Base-by-base conservation (phyloP, 2,888 invertebrate species). In the Antitype chi region DNA sequence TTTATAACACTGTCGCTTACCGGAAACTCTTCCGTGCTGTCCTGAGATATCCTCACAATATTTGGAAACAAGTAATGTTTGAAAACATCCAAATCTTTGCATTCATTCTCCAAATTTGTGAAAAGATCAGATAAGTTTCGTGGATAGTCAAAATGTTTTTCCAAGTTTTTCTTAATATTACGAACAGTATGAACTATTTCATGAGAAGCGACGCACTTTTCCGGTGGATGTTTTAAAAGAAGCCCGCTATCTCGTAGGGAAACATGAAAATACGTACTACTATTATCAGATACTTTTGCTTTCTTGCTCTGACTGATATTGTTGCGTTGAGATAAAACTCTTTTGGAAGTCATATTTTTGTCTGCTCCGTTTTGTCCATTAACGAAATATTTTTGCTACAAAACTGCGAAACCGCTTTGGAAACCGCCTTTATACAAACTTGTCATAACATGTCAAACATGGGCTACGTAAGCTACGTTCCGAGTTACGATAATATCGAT, bases 1-100 rank as follows among this genome's bases (percentile, higher is more conserved):
- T 97, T 97, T 62, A 97, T 95, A 79, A 98, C 94, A 91, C 97
- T 97, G 80, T 97, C 97, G 88, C 96, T 97, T 74, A 96, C 78
- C 80, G 93, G 79, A 88, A 90, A 89, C 69, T 94, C 94, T 53
- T 93, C 93, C 43, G 82, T 76, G 70, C 85, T 90, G 38, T 96
- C 95, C 38, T 90, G 93, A 47, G 90, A 85, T 66, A 90, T 79
- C 74, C 92, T 91, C 0, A 94, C 89, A 62, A 96, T 93, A 82
- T 96, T 96, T 32, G 95, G 95, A 84, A 93, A 95, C 69, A 97
- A 86, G 81, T 94, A 96, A 70, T 96, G 93, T 83, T 92, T 93
- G 49, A 92, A 92, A 57, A 91, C 43, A 68, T 88, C 81, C 47
- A 91, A 75, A 80, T 92, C 84, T 55, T 87, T 81, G 74, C 92